Base-by-base conservation (phyloP, 1,140 invertebrate genomes). In the Asbolus verrucosus region DNA sequence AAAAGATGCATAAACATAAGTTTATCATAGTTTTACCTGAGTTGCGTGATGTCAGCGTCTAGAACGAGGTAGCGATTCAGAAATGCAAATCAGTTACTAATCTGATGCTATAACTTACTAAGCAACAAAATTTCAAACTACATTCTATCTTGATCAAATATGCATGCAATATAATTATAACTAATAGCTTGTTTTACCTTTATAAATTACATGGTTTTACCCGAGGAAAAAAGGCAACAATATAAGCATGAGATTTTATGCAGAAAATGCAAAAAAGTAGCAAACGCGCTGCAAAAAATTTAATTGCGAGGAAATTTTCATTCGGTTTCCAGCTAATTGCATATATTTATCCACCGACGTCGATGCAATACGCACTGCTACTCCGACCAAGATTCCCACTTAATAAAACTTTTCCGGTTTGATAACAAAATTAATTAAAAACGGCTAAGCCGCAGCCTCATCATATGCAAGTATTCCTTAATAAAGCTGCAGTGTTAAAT, bases 151-250 rank as follows among this genome's bases (percentile, higher is more conserved):
- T 70, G 78, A 79, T 79, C 67, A 39, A 65, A 71, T 60, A 65
- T 65, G 72, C 79, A 80, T 78, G 79, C 79, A 77, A 80, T 74
- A 76, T 80, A 79, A 80, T 80, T 80, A 80, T 79, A 80, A 77
- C 77, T 80, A 79, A 79, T 80, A 77, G 76, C 73, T 80, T 79
- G 75, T 79, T 78, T 77, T 75, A 74, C 70, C 75, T 74, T 73
- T 79, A 78, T 77, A 78, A 77, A 79, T 77, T 78, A 76, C 72
- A 75, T 62, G 62, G 65, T 67, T 73, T 73, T 71, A 67, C 31
- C 39, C 41, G 70, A 65, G 62, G 54, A 68, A 65, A 68, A 60
- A 68, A 63, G 61, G 21, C 24, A 69, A 62, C 33, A 27, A 43
- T 62, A 36, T 21, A 33, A 9, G 14, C 18, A 36, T 62, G 59